phyloP scores from a whole-genome alignment of 2,888 invertebrate species.

The Erebia epiphron region DNA sequence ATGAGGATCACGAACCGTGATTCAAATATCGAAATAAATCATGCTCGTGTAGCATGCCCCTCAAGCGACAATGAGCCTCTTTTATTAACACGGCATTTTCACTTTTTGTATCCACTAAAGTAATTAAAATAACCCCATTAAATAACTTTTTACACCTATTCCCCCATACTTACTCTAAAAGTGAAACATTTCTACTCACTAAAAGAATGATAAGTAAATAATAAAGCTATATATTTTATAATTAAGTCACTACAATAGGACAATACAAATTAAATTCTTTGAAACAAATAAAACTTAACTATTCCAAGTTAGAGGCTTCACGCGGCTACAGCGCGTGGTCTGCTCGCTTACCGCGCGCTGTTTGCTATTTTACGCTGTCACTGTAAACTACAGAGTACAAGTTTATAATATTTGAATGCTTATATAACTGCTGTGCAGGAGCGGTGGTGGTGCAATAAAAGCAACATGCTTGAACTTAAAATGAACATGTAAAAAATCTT shows the following conservation, averaged over 20 bases:
- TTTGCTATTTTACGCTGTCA: too few relatives aligned
- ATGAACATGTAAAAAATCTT: too few relatives aligned
- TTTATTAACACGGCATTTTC: conserved; percentile 4
- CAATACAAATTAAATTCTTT: conserved; percentile 11
- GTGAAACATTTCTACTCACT: neutral
- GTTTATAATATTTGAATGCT: too few relatives aligned
- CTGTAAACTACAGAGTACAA: too few relatives aligned
- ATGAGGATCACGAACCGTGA: too few relatives aligned
- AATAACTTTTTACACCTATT: conserved; percentile 2
- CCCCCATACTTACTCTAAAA: neutral
- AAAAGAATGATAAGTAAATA: conserved; percentile 1
- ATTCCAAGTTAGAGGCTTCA: neutral
- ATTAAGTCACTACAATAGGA: neutral
- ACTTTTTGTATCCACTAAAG: neutral
- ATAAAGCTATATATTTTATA: conserved; percentile 2
- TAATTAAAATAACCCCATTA: conserved; percentile 4
- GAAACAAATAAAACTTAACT: neutral
- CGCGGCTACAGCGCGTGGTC: too few relatives aligned
- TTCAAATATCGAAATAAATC: too few relatives aligned
- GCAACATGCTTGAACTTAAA: neutral
- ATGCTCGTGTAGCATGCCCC: neutral
- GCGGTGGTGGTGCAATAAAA: too few relatives aligned
- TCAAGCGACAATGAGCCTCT: conserved; percentile 7
- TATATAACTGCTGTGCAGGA: too few relatives aligned
- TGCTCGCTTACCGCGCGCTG: too few relatives aligned